Conservation (phyloP, 2,888 invertebrate species). For the Rapana venosa region DNA sequence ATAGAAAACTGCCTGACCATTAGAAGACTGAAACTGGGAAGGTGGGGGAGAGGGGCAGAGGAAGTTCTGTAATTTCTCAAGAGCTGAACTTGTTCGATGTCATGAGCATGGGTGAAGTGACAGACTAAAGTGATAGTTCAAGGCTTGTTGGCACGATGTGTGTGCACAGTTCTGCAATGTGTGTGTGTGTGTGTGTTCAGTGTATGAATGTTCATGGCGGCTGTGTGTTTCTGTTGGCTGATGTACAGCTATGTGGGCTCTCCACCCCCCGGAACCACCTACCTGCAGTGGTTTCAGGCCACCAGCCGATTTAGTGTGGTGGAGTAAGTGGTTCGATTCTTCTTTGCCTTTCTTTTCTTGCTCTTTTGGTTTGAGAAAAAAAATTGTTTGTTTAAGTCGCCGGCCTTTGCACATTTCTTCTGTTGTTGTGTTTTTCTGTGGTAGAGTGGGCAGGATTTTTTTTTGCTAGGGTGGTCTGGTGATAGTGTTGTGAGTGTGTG, state of each 20-base stretch:
- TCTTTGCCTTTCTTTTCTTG: neutral
- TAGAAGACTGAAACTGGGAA: too few relatives aligned
- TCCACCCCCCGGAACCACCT: constrained; percentile 44
- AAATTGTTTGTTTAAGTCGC: neutral
- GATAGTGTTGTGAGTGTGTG: neutral
- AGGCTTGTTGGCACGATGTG: neutral
- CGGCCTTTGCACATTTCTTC: neutral
- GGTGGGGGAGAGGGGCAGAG: too few relatives aligned
- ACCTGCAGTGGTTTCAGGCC: constrained; percentile 46
- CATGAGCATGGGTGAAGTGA: too few relatives aligned
- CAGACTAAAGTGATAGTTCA: too few relatives aligned
- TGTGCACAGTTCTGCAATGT: neutral
- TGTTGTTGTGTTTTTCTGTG: neutral
- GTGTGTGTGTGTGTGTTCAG: neutral
- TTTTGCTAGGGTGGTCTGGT: neutral
- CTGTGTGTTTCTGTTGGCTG: constrained; percentile 32
- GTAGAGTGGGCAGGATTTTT: neutral
- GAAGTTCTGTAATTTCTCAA: too few relatives aligned
- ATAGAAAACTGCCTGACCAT: too few relatives aligned
- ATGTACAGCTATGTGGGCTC: constrained; percentile 44
- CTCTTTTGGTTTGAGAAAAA: neutral
- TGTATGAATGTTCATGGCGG: neutral
- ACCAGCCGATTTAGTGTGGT: constrained; percentile 50
- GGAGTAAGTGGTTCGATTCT: constrained; percentile 47
- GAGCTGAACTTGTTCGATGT: too few relatives aligned